Base-by-base conservation (phyloP, 2,797 vertebrate genomes). In the Pteropus rufus region DNA sequence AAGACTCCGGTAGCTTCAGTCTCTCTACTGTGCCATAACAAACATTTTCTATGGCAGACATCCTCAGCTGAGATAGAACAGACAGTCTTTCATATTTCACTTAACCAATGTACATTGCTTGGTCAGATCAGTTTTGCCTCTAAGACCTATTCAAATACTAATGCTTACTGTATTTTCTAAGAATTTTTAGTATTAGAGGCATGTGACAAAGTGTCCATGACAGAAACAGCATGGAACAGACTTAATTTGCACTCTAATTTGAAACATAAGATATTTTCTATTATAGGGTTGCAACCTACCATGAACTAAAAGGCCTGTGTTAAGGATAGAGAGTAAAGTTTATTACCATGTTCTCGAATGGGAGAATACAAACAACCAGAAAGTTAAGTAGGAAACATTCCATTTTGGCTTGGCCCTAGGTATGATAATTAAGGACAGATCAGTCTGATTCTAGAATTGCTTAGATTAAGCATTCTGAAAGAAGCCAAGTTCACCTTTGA, bases 1-100 rank as follows among this genome's bases (percentile, higher is more conserved):
- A 91, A 85, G 83, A 90, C 91, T 36, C 85, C 0, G 0, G 91
- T 34, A 96, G 36, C 83, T 95, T 96, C 69, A 60, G 94, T 93
- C 91, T 84, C 82, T 89, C 44, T 39, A 19, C 93, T 89, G 60
- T 95, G 97, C 96, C 97, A 97, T 60, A 80, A 64, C 86, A 97
- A 98, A 97, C 94, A 97, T 97, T 97, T 97, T 97, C 69, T n/a
- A 84, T 97, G 96, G 96, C 97, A 96, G 87, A 80, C 76, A 77
- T 58, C 89, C 72, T 92, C 54, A 41, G 62, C 52, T 67, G 26
- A 88, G 82, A 93, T 69, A 94, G 80, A 97, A 97, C 95, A 97
- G 84, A 36, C 72, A 56, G 85, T 56, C 96, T 96, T 98, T 97
- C 93, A 95, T 52, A 87, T n/a, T 93, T 85, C 70, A 83, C n/a